A percentile compares a stretch with the other conserved stretches of the same genome.
These are phyloP conservation scores for Gibbula magus DNA, from an alignment of 2,888 invertebrate species.

Conservation along the genomic window DNA sequence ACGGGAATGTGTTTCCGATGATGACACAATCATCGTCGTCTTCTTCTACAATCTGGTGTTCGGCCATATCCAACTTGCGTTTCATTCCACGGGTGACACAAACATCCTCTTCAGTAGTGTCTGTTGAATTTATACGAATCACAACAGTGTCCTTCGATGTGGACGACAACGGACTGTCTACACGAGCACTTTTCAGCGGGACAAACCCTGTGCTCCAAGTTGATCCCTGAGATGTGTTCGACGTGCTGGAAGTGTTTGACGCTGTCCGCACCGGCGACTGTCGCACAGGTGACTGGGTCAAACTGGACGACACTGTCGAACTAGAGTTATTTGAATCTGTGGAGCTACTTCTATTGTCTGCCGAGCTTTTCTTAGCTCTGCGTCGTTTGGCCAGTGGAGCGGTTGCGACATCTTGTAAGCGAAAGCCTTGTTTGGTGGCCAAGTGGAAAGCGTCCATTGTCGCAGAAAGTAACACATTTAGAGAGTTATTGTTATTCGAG, in stretches of 20 bases:
- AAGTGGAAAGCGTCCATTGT: slow-evolving; percentile 83
- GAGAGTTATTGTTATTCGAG: slow-evolving; percentile 74
- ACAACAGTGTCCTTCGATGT: slow-evolving; percentile 28
- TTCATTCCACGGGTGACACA: slow-evolving; percentile 19
- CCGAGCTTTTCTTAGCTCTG: slow-evolving; percentile 77
- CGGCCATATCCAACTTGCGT: slow-evolving; percentile 30
- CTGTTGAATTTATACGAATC: slow-evolving; percentile 23
- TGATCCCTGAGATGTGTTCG: slow-evolving; percentile 56
- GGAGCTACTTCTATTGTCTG: slow-evolving; percentile 65
- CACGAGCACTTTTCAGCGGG: slow-evolving; percentile 45
- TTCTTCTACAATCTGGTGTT: slow-evolving; percentile 27
- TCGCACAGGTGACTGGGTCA: slow-evolving; percentile 42
- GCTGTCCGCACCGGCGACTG: slow-evolving; percentile 61
- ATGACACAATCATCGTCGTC: slow-evolving; percentile 36
- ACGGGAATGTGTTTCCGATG: slow-evolving; percentile 9
- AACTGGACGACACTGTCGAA: slow-evolving; percentile 45
- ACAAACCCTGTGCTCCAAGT: slow-evolving; percentile 66
- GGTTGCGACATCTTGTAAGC: slow-evolving; percentile 83
- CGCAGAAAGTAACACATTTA: slow-evolving; percentile 79
- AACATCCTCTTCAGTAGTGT: slow-evolving; percentile 18
- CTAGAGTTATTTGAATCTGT: slow-evolving; percentile 68
- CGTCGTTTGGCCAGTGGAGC: slow-evolving; percentile 84
- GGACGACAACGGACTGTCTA: background rate
- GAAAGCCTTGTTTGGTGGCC: slow-evolving; percentile 84
- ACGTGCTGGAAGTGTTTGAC: slow-evolving; percentile 57